Base-by-base conservation (phyloP, 2,113 vertebrate genomes). In the Pollachius pollachius region DNA sequence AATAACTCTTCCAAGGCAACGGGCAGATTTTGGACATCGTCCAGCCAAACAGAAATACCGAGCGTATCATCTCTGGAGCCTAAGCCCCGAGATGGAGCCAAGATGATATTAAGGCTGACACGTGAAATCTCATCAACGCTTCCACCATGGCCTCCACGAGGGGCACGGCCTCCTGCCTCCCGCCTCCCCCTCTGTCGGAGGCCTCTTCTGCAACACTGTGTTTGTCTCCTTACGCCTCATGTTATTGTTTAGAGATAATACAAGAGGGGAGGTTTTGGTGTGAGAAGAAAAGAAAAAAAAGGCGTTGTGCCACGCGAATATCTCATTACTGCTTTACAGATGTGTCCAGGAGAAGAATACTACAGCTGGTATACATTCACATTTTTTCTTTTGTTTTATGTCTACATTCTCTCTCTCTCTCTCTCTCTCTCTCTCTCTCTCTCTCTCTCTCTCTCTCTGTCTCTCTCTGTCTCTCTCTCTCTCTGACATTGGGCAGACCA, bases 51-150 rank as follows among this genome's bases (percentile, higher is more conserved):
- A 72, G 71, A 84, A 84, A 83, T 84, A 85, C 75, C 69, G 76
- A 83, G 74, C 81, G 70, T 77, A 85, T 84, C 81, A 85, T 88
- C 82, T 88, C 82, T 84, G 84, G 83, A 83, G 72, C 76, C 73
- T 71, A 70, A 70, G 72, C 71, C 62, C 59, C 25, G 27, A 34
- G 12, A 17, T 27, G 34, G 23, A 62, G 4, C 15, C 62, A 63
- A 4, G 30, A 23, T 15, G 68, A 82, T 89, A 90, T 86, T 82
- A 86, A 85, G 88, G 76, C 79, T 89, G 88, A 90, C 90, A 84
- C 79, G 64, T 84, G 84, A 81, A 80, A 80, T 87, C 85, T 87
- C 75, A 56, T 88, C 89, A 87, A 68, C 41, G 41, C 41, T 13
- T 48, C 9, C 41, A 48, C 41, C 58, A 8, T 62, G 71, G 70